Base-by-base conservation (phyloP, 2,797 vertebrate species). In the Sebastes itinus region DNA sequence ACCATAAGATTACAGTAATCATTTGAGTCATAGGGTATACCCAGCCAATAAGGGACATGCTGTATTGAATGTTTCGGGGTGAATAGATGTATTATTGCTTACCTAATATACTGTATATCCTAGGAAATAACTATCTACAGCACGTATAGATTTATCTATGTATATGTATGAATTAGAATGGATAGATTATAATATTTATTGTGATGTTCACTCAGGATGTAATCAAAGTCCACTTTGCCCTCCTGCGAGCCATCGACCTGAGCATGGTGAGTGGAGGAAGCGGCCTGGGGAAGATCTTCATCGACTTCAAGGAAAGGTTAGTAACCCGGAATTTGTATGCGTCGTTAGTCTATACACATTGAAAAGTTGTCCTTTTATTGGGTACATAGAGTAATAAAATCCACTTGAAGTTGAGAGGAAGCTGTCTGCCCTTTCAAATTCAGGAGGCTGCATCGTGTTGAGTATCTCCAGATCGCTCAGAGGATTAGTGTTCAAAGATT, bases 241-340 rank as follows among this genome's bases (percentile, higher is more conserved):
- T 99, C 85, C 93, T 99, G 90, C 93, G 97, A 91, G 97, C 97
- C 94, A 98, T 99, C 1, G 97, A 99, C 6, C 89, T 97, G 85
- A 97, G 95, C 72, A 97, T 99, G 96, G 95, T 97, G 91, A 96
- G 90, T 0, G 98, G 98, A 32, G 98, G 98, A 70, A 94, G 93
- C 63, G 97, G 96, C 13, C 92, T 99, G 81, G 97, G 97, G 54
- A 99, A 97, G 92, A 98, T 97, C 90, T 99, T 99, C 88, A 95
- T 99, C 3, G 98, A 99, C 80, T 99, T 98, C 95, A 99, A 99
- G 84, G 98, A 99, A 90, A 97, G 97, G 98, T 99, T 87, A 93
- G 95, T 87, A n/a, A 82, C 32, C 33, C 38, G 2, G 8, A 22
- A 55, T 33, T 2, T 3, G 2, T 54, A 14, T 49, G 7, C 25